Conservation (phyloP, 2,797 vertebrate genomes). For the Pantherophis alleghaniensis region DNA sequence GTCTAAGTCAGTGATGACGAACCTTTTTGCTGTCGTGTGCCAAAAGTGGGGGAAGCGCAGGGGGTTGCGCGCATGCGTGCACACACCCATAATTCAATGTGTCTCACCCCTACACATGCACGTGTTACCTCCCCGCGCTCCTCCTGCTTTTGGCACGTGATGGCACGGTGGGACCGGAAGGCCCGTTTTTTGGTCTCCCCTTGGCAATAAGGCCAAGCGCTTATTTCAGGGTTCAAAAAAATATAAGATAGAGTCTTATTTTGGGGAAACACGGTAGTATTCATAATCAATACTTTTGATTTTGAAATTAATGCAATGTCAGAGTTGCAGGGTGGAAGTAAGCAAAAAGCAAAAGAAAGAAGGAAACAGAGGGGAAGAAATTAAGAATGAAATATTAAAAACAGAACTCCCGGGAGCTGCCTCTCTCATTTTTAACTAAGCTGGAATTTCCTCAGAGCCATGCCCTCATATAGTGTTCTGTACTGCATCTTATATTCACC, state of each 20-base stretch:
- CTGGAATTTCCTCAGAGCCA: not conserved
- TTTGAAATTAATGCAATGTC: not conserved
- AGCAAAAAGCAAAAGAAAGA: not conserved
- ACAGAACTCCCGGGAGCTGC: not conserved
- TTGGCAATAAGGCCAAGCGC: too few species aligned
- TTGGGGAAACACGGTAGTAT: not conserved
- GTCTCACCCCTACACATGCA: too few species aligned
- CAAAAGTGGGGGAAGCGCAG: too few species aligned
- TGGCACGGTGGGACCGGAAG: too few species aligned
- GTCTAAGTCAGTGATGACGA: not conserved
- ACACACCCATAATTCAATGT: too few species aligned
- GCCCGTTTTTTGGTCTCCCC: too few species aligned
- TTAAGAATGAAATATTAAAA: not conserved
- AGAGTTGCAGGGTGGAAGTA: not conserved
- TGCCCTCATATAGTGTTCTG: not conserved
- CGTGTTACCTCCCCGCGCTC: too few species aligned
- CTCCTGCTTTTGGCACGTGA: too few species aligned
- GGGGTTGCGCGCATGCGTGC: too few species aligned
- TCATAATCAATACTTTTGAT: not conserved
- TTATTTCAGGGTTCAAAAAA: too few species aligned
- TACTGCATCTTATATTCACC: not conserved
- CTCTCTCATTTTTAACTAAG: not conserved
- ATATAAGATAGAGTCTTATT: too few species aligned
- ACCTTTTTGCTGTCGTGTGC: too few species aligned
- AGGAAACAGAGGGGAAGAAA: not conserved